Percentiles rank a stretch among this genome's conserved stretches.
phyloP scores from a whole-genome alignment of 1,140 invertebrate genomes.

The Sarcophaga peregrina region DNA sequence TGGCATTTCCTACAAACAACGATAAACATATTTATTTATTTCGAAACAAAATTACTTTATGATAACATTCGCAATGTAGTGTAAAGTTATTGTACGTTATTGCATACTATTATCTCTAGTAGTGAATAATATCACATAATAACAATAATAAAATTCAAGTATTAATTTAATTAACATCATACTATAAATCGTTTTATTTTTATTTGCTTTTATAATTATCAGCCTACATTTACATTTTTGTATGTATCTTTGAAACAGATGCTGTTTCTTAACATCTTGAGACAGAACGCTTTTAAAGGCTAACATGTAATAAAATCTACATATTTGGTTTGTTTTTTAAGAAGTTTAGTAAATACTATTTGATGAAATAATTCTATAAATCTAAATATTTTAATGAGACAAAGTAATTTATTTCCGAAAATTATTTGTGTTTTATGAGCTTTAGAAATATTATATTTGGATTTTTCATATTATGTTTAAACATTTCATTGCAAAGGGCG shows the following conservation, averaged over 20 bases:
- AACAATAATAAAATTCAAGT: slow-evolving; percentile 6
- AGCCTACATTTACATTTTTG: background rate
- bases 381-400: too few relatives aligned
- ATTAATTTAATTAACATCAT: slow-evolving; percentile 20
- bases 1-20: slow-evolving; percentile 27
- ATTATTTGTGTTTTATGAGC: too few relatives aligned
- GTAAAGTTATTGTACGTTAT: slow-evolving; percentile 6
- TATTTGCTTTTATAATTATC: background rate
- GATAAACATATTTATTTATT: slow-evolving; percentile 31
- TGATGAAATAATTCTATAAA: too few relatives aligned
- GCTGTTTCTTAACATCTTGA: too few relatives aligned
- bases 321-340: too few relatives aligned
- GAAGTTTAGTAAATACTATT: too few relatives aligned
- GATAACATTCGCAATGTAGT: background rate
- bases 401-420: too few relatives aligned
- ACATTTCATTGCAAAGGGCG: too few relatives aligned
- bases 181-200: slow-evolving; percentile 1
- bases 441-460: too few relatives aligned
- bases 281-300: too few relatives aligned
- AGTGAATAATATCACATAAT: slow-evolving; percentile 7
- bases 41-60: background rate
- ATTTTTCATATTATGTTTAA: too few relatives aligned
- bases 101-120: slow-evolving; percentile 15
- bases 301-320: too few relatives aligned
- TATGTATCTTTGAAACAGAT: background rate